Base-by-base conservation (phyloP, 1,140 invertebrate genomes). In the Melitaea cinxia region DNA sequence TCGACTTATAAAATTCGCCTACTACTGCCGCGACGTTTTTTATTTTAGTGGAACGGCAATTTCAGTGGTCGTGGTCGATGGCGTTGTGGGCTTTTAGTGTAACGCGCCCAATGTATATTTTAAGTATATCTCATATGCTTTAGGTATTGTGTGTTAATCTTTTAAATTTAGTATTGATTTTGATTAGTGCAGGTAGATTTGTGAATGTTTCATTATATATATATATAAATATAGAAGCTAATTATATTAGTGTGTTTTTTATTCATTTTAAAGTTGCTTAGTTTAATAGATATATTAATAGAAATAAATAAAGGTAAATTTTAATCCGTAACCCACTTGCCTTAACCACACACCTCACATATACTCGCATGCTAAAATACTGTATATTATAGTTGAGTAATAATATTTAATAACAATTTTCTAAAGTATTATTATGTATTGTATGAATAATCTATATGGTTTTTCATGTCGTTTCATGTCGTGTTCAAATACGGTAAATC, bases 341-440 rank as follows among this genome's bases (percentile, higher is more conserved):
- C 79, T 83, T 82, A 78, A 76, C 59, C 69, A 67, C 68, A 68
- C 64, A 74, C 67, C 56, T 80, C 68, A 73, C 71, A 53, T 80
- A 75, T 83, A 82, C 77, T 83, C 75, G 81, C 79, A 77, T 80
- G 72, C 53, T 76, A 65, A 68, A 64, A 21, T 56, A 64, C 24
- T 65, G 39, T 68, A 50, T 67, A 47, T n/a, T 52, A 65, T 56
- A 70, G 21, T 30, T 62, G 26, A 53, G 39, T 56, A 50, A 39
- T 55, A 23, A 28, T n/a, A 19, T 15, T 21, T 53, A 61, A 24
- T 54, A 30, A 45, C n/a, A 42, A 26, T 57, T 47, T 47, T 47
- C 37, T 42, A 19, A 42, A 57, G 21, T 24, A 37, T 26, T 54
- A 56, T 26, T 17, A 0, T 21, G 17, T 45, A 39, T 65, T 65